Percentiles rank a stretch among this genome's conserved stretches.
Conservation (phyloP, 2,888 invertebrate genomes). For the Toxonevra muliebris region DNA sequence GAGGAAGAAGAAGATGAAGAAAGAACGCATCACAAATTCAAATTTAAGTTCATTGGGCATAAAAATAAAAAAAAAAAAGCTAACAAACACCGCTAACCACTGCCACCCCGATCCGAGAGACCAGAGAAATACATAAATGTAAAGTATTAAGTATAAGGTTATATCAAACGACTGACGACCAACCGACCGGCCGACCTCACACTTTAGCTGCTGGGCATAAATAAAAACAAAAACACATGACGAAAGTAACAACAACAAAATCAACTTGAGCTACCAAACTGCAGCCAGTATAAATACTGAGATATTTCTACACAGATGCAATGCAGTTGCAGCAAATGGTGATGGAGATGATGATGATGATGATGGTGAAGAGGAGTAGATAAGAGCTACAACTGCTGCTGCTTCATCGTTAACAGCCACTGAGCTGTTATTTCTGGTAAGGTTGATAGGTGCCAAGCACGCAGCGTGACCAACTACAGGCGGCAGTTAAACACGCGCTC, state of each 20-base stretch:
- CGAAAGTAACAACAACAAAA: not conserved
- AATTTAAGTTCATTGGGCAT: constrained; percentile 21
- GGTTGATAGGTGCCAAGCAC: constrained; percentile 7
- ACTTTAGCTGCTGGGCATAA: constrained; percentile 21
- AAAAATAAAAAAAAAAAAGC: constrained; percentile 6
- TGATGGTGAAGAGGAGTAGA: too few relatives aligned
- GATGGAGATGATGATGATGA: not conserved
- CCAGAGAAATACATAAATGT: too few relatives aligned
- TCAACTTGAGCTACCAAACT: not conserved
- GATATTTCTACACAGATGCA: too few relatives aligned
- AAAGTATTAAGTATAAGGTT: too few relatives aligned
- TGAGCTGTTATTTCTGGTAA: not conserved
- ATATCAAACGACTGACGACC: not conserved
- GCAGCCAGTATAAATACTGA: too few relatives aligned
- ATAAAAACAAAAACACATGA: constrained; percentile 7
- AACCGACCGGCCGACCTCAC: constrained; percentile 4
- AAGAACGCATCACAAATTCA: constrained; percentile 26
- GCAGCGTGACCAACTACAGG: constrained; percentile 17
- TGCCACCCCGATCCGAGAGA: not conserved
- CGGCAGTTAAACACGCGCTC: too few relatives aligned
- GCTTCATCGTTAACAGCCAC: not conserved
- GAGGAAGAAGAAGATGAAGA: not conserved
- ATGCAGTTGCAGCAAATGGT: not conserved
- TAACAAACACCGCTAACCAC: not conserved
- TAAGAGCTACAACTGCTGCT: not conserved